Base-by-base conservation (phyloP, 2,888 invertebrate species). In the Apotomis turbidana region DNA sequence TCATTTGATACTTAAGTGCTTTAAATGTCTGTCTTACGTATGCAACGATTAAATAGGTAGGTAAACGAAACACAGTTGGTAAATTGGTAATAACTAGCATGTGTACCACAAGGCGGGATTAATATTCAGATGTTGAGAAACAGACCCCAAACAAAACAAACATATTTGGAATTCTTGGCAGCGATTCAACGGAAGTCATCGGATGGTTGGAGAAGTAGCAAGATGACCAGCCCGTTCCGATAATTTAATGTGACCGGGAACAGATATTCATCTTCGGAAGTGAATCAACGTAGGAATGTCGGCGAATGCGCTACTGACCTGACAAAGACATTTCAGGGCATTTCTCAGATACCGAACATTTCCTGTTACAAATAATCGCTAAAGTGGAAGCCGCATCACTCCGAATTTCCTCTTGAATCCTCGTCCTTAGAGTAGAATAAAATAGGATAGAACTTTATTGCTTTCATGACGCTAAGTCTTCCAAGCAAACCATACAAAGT, bases 141-240 rank as follows among this genome's bases (percentile, higher is more conserved):
- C 10, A 49, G 49, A 49, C 49, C 49, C 27, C n/a, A 51, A 61
- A 49, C 61, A 49, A 62, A 49, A n/a, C 41, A 52, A 52, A 51
- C 41, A 60, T 12, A 41, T 62, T 41, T 4, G 36, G 71, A 58
- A 61, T 68, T 71, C 67, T 71, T 71, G 71, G 71, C 57, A 12
- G 13, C 1, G 13, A n/a, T 61, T 57, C 71, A 71, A 51, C 71
- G 71, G 71, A 71, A 71, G 61, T 61, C 27, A 9, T 4, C 44
- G 44, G 41, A 67, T 71, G 38, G 41, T 44, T 38, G 36, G 55
- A 68, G 61, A 44, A 38, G 49, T 57, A 67, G 38, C 46, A 57
- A 2, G 61, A 71, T 68, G 67, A 71, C 58, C 70, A 51, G 41
- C 60, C 54, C 66, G 46, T 70, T 71, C 71, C 71, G 71, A 57